Evolutionary conservation across 2,797 vertebrate species (phyloP).

Genomic region (Thaleichthys pacificus): DNA sequence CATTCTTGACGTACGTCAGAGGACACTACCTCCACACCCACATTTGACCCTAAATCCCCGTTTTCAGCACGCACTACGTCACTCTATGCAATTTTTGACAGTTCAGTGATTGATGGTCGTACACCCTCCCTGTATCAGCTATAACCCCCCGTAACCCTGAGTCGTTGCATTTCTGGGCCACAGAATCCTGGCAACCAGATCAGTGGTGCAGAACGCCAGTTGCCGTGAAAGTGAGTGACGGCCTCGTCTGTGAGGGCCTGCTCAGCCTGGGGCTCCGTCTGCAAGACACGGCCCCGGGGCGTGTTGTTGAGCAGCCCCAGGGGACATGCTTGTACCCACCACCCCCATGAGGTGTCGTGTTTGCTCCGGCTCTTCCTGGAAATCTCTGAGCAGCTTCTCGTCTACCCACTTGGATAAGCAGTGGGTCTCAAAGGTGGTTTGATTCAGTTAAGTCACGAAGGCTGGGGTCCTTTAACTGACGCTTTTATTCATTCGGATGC

Average conservation of each 20-base stretch:
- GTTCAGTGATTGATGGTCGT: conserved; percentile 31
- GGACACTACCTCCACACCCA: conserved; percentile 16
- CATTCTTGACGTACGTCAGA: conserved; percentile 27
- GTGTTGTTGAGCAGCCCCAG: too few relatives aligned
- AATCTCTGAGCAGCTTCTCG: not conserved
- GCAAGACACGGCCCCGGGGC: too few relatives aligned
- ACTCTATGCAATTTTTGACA: conserved; percentile 46
- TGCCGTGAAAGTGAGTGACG: conserved; percentile 63
- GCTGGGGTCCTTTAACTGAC: not conserved
- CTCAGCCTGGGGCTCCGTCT: not conserved
- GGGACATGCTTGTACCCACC: too few relatives aligned
- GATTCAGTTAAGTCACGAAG: too few relatives aligned
- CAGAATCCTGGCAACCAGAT: conserved; percentile 49
- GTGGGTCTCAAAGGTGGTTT: too few relatives aligned
- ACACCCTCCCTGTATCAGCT: conserved; percentile 48
- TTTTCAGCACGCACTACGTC: not conserved
- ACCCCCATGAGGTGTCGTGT: too few relatives aligned
- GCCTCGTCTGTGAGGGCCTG: conserved; percentile 53
- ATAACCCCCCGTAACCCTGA: conserved; percentile 61
- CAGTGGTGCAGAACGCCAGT: conserved; percentile 62
- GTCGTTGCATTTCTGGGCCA: conserved; percentile 57
- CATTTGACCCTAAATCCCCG: conserved; percentile 43
- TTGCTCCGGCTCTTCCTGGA: not conserved
- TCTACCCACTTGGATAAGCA: too few relatives aligned
- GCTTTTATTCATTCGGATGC: not conserved